These are phyloP conservation scores for Caenorhabditis tropicalis DNA, from an alignment of 1,140 invertebrate species.

Conservation along the genomic window DNA sequence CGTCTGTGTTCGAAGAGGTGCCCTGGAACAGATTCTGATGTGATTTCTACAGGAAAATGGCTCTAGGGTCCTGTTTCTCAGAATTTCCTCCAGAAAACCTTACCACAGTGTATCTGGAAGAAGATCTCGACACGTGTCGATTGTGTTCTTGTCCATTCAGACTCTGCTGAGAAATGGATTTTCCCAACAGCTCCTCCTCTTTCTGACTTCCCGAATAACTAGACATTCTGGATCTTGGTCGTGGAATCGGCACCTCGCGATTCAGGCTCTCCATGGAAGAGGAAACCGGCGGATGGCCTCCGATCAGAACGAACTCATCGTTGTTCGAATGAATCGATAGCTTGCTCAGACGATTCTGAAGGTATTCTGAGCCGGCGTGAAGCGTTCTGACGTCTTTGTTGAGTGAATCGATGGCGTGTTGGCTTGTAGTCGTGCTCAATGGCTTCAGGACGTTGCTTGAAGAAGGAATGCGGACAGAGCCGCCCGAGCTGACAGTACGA, in stretches of 20 bases:
- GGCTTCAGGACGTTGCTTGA: neutral
- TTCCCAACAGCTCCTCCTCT: neutral
- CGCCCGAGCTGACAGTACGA: neutral
- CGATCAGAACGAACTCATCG: neutral
- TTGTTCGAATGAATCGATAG: neutral
- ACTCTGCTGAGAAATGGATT: neutral
- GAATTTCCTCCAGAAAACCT: neutral
- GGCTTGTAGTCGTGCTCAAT: neutral
- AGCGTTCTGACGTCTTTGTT: neutral
- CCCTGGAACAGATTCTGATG: neutral
- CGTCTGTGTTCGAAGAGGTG: neutral
- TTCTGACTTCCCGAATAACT: neutral
- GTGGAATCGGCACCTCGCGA: neutral
- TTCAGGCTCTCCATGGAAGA: neutral
- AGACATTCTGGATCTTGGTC: neutral
- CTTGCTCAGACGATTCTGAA: constrained; percentile 23
- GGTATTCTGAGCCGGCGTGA: neutral
- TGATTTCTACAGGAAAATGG: neutral
- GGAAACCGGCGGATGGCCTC: neutral
- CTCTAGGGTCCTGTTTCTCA: too few species aligned
- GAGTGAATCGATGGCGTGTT: neutral
- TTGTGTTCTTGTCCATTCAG: neutral
- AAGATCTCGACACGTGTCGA: neutral
- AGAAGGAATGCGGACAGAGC: neutral
- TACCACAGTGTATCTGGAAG: neutral